Evolutionary conservation across 2,888 invertebrate genomes (phyloP), one percentile per base, ranked within the genome.

Genomic region (Polymixis flavicincta): DNA sequence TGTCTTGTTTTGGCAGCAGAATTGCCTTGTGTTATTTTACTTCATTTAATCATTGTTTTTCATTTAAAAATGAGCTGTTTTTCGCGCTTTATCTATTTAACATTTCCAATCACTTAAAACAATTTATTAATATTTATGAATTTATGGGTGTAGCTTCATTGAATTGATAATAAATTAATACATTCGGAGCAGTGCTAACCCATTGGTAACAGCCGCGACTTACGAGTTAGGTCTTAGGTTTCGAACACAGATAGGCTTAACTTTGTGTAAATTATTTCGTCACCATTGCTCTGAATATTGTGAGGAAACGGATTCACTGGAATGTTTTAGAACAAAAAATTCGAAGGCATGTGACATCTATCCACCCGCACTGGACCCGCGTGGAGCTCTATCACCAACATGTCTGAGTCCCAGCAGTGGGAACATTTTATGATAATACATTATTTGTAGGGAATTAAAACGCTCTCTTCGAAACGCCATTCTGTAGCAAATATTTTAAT

Each of bases 1-100:
- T 60, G 74, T 67, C 73, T 69, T 83, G 82, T 89, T 63, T 91
- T 90, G 89, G 89, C 89, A 88, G 75, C 60, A 63, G 71, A 55
- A 42, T 60, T 72, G 13, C 2, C 22, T 76, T 11, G 25, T 45
- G 45, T 57, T 71, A 57, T 57, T 78, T 78, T 37, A 57, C 17
- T 70, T 25, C 17, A 42, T 37, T 32, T 17, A 13, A 50, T 61
- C 32, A 32, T 28, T 45, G 19, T 32, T 70, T n/a, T 63, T 42
- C 22, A 17, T 55, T 25, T 22, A 42, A 13, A 25, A 13, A 11
- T 60, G 14, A n/a, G 28, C 17, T 17, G 0, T 28, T n/a, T 37
- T 42, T 50, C 13, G 19, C 37, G 37, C 0, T 28, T 52, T 14
- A 28, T 52, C 14, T 42, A 22, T 50, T 72, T 72, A n/a, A 50